Evolutionary conservation across 2,797 vertebrate genomes (phyloP), one percentile per base, ranked within the genome.

Genomic region (Typhlichthys subterraneus): DNA sequence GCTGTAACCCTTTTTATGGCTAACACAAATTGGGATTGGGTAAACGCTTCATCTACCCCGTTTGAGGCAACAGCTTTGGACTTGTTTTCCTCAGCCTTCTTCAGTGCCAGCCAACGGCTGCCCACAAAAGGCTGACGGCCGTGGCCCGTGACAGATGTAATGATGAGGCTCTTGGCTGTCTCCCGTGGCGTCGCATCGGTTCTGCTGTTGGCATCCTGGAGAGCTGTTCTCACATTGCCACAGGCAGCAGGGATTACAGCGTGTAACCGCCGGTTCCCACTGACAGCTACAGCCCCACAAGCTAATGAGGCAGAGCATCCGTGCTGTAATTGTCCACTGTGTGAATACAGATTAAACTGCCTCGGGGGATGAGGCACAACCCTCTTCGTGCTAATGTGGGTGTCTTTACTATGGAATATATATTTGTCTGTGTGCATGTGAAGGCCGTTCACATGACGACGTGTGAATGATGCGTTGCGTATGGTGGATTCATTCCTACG

Each of bases 261-360:
- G 12, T 52, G 72, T 72, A 71, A 70, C 53, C 69, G 59, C 72
- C 55, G 1, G 50, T 65, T 75, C 73, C 72, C 70, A 46, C 69
- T 53, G 72, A 73, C 67, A 65, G 31, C 11, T 10, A 57, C 63
- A 47, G 69, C 69, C 68, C 58, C 63, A 12, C 56, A 45, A 70
- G 33, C 61, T 89, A 85, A 88, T 84, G 87, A 88, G 76, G 74
- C 85, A 47, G 45, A 80, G 67, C 82, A 49, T 63, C 63, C 67
- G 33, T 38, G 60, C 69, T 61, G 69, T 65, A 69, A 80, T 72
- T 72, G 62, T 82, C 76, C 68, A 76, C 70, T 75, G 80, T 61
- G 74, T 47, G 52, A 63, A 38, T 45, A 69, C 57, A 69, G 67
- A 73, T 73, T 63, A 62, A 75, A 78, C 61, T 61, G 69, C 52